Base-by-base conservation (phyloP, 1,140 invertebrate species). In the Hydropsyche tenuis region DNA sequence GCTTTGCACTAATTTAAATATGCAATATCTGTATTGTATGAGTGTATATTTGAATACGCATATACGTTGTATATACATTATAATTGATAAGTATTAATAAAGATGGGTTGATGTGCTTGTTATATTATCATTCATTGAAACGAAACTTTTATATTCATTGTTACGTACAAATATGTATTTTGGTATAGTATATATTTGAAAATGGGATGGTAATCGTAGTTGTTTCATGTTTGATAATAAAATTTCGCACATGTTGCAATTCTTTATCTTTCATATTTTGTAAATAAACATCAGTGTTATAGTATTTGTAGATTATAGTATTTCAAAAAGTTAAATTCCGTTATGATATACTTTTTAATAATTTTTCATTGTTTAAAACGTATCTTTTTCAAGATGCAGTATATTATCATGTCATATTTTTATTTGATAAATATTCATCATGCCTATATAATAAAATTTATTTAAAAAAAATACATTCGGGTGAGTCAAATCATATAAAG, bases 1-100 rank as follows among this genome's bases (percentile, higher is more conserved):
- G 68, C 68, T 70, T 70, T 60, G 56, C 56, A 60, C 56, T 60
- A 60, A 60, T 60, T 60, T 60, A 60, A 12, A 27, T 60, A 11
- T 25, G 23, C 56, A 60, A 60, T 60, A 37, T 37, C 3, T 43
- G 16, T 65, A 37, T 43, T 37, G 16, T 65, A 3, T 23, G 20
- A 22, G 23, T 62, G 22, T 27, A 5, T 27, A 16, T 37, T 9
- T 62, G 14, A 20, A 23, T 20, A 5, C 5, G 20, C 22, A 62
- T 62, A 62, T 22, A 62, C 23, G 6, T 62, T 20, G 12, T 62
- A 62, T 62, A 25, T 62, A 25, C 6, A 25, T 51, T n/a, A 16
- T 5, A 4, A 51, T 51, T n/a, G n/a, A 51, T 22, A 65, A 65
- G 16, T 60, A 53, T 60, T 60, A 60, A 11, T 3, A 25, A 60